Evolutionary conservation across 2,888 invertebrate species (phyloP), one percentile per base, ranked within the genome.

Genomic region (Patella pellucida): DNA sequence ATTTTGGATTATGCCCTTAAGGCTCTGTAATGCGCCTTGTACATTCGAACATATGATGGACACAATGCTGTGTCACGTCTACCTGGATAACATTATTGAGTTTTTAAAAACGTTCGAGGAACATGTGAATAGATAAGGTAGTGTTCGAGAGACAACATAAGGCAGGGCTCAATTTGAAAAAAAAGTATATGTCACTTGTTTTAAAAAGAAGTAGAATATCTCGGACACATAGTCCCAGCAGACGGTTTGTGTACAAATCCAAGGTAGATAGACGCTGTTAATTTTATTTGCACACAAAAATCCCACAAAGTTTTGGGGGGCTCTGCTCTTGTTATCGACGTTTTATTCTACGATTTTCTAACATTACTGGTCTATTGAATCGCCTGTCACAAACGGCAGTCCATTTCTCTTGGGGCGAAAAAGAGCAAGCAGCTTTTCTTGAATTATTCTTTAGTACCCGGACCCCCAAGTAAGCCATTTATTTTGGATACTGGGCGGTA

Each of bases 31-130:
- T 54, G 54, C 54, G n/a, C 54, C 54, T 16, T 4, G 15, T 14
- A 54, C 54, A 16, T 54, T 54, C n/a, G 54, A 54, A 54, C n/a
- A 15, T 14, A 4, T 54, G 54, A 54, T 54, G n/a, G 54, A 54
- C 5, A 51, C 50, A 11, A 77, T 80, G 9, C 52, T 81, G 16
- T 51, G 74, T 68, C 71, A 81, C 0, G 69, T 79, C 15, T 83
- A 85, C 67, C 68, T 83, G 15, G 84, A 84, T 73, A 84, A 83
- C 69, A 62, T 83, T 3, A 77, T 83, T 5, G 76, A 81, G 5
- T 79, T 80, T 76, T 76, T 78, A 11, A 75, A 70, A 31, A 71
- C 77, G 2, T 79, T 82, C 51, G 75, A 75, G 41, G 69, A 68
- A 19, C 51, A 69, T 19, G 54, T 83, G 14, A 62, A 71, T 41